Evolutionary conservation across 2,113 vertebrate genomes (phyloP).

Genomic region (Dolichallabes microphthalmus): DNA sequence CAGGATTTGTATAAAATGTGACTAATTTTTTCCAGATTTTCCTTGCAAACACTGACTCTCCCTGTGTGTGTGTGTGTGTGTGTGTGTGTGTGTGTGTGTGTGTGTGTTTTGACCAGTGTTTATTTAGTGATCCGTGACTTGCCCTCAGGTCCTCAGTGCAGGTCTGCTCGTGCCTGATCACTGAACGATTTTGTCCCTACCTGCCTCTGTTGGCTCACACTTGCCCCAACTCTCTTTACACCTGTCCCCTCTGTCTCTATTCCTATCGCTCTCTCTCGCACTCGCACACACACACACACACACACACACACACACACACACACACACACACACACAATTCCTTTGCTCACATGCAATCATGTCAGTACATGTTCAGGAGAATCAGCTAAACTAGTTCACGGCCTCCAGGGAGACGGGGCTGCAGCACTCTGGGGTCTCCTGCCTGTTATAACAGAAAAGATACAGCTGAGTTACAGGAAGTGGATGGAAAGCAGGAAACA

Average conservation of each 20-base stretch:
- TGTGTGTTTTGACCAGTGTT: constrained; percentile 15
- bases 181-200: constrained; percentile 24
- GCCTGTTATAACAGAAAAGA: neutral
- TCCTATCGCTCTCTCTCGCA: too few species aligned
- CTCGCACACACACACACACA: neutral
- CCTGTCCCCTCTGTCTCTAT: neutral
- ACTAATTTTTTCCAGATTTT: neutral
- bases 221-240: neutral
- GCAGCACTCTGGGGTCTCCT: constrained; percentile 8
- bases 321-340: constrained; percentile 2
- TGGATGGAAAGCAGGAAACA: neutral
- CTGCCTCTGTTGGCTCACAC: constrained; percentile 21
- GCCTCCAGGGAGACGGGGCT: neutral
- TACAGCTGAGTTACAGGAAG: neutral
- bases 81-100: neutral
- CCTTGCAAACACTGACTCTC: neutral
- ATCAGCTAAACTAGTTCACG: neutral
- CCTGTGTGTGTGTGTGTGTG: neutral
- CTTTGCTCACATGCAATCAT: neutral
- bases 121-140: neutral
- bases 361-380: neutral
- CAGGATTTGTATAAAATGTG: neutral
- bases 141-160: neutral
- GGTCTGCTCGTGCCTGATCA: constrained; percentile 27
- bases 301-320: constrained; percentile 16